phyloP scores from a whole-genome alignment of 2,113 vertebrate genomes.

The Varanus komodoensis region DNA sequence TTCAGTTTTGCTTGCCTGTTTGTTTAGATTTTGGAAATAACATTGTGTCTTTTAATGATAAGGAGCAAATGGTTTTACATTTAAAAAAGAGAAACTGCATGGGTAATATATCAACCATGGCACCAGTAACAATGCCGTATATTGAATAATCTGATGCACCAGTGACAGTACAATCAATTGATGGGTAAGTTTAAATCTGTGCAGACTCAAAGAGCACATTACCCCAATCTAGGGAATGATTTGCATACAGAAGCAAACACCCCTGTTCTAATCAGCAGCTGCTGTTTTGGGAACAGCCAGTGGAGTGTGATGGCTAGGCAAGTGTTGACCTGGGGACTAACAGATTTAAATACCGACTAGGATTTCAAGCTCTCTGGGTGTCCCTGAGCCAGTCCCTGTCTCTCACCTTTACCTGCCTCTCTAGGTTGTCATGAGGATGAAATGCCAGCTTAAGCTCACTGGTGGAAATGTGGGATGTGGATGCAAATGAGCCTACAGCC shows the following conservation, averaged over 20 bases:
- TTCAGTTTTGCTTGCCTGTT: background rate
- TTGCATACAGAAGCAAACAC: background rate
- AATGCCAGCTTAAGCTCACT: background rate
- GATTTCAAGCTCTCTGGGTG: background rate
- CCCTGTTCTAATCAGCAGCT: background rate
- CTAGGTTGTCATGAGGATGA: background rate
- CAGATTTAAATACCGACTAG: background rate
- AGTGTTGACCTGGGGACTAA: background rate
- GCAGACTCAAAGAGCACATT: constrained; percentile 56
- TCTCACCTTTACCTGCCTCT: background rate
- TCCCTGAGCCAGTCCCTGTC: background rate
- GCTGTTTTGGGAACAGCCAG: background rate
- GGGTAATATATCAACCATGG: constrained; percentile 58
- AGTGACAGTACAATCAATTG: constrained; percentile 69
- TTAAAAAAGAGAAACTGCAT: constrained; percentile 58
- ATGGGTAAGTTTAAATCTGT: constrained; percentile 67
- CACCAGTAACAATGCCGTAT: constrained; percentile 47
- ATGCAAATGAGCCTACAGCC: background rate
- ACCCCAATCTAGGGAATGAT: background rate
- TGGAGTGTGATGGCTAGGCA: background rate
- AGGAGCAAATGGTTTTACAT: constrained; percentile 47
- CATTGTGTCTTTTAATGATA: constrained; percentile 47
- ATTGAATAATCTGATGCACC: constrained; percentile 55
- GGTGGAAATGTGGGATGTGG: background rate
- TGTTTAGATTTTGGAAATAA: constrained; percentile 32